Evolutionary conservation across 2,113 vertebrate species (phyloP).

Genomic region (Eonycteris spelaea): DNA sequence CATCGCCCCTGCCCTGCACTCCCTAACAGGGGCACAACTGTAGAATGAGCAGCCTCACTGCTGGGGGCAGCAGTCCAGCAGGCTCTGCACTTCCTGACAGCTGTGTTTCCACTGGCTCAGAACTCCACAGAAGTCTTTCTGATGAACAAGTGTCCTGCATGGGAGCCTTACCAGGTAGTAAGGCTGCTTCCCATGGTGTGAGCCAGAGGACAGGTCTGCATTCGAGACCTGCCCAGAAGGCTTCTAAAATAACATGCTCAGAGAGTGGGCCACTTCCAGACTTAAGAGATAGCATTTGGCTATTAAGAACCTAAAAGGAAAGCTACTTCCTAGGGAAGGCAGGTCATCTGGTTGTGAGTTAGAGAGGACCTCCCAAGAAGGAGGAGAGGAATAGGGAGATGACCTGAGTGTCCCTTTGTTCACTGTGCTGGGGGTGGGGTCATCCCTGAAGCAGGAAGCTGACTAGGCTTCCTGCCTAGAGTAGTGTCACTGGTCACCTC

Average conservation of each 20-base stretch:
- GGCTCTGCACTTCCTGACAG: constrained; percentile 59
- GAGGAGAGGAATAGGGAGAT: neutral
- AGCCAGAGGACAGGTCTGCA: constrained; percentile 43
- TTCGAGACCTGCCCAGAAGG: constrained; percentile 23
- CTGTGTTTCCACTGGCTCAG: constrained; percentile 52
- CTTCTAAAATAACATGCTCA: neutral
- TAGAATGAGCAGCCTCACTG: constrained; percentile 45
- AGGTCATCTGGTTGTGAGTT: constrained; percentile 33
- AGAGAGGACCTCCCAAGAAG: constrained; percentile 10
- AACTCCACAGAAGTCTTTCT: constrained; percentile 65
- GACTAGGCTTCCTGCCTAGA: too few species aligned
- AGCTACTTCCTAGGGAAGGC: neutral
- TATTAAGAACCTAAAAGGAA: neutral
- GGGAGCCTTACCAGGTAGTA: constrained; percentile 39
- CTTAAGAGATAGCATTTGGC: neutral
- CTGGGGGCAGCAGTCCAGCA: constrained; percentile 42
- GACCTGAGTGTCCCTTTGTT: neutral
- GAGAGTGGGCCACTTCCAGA: neutral
- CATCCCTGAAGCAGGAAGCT: neutral
- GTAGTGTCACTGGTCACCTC: neutral
- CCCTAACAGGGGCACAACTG: constrained; percentile 33
- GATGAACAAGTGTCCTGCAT: neutral
- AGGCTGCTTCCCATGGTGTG: constrained; percentile 47
- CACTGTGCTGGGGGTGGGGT: neutral
- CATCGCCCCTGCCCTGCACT: neutral